Base-by-base conservation (phyloP, 1,140 invertebrate species). In the Lepidurus apus region DNA sequence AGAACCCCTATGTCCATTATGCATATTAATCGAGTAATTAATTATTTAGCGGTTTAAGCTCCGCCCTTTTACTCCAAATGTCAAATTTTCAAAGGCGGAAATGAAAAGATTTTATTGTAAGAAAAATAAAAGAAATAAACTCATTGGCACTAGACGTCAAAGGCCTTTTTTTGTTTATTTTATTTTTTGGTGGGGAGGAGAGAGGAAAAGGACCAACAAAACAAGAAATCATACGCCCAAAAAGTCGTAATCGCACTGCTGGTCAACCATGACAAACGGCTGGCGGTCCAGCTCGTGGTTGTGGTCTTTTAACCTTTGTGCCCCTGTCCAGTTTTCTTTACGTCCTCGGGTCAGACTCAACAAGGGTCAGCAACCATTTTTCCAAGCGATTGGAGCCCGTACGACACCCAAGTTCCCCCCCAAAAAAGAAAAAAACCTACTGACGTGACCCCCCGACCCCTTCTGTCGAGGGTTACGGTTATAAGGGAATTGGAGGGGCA, bases 231-330 rank as follows among this genome's bases (percentile, higher is more conserved):
- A 65, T 65, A 65, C 21, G n/a, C 53, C 21, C 53, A 1, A 65
- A 26, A 34, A 34, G 34, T 34, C 34, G 53, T 65, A 17, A 13
- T 13, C 53, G 53, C 53, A 65, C 53, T 21, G 53, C 53, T 65
- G 53, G 9, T 65, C 53, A 65, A 65, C 53, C 53, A 65, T 21
- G 53, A 65, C 53, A 65, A 65, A 65, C 53, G 53, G 53, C 13
- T 65, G 53, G 17, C 13, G 53, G 53, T 17, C 45, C 45, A 47
- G 17, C 45, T 65, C 53, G 17, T 13, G 53, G 53, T 17, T 65
- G 53, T 65, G 53, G 53, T 21, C 53, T 65, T 65, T 65, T 65
- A 65, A 65, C 53, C 53, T 65, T 65, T 65, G 53, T 65, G 17
- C 53, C 53, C 53, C 21, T 47, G 53, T 65, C 53, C 53, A 65